phyloP scores from a whole-genome alignment of 1,140 invertebrate species.

The Eupristina koningsbergeri region DNA sequence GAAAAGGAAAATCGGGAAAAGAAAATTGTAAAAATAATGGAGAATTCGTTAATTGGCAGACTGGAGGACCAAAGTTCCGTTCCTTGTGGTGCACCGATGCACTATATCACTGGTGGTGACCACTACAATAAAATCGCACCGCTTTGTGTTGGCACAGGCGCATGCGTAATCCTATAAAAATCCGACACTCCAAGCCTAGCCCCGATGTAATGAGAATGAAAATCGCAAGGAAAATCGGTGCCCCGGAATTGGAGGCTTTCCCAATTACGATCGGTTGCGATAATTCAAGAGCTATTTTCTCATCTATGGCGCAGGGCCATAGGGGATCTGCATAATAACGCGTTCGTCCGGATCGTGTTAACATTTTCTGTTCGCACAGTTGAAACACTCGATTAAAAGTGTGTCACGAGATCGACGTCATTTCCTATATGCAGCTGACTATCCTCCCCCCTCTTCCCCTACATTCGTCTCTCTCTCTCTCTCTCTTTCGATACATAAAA shows the following conservation, averaged over 20 bases:
- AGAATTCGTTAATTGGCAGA: not conserved
- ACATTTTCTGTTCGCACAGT: slow-evolving; percentile 24
- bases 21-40: too few species aligned
- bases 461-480: not conserved
- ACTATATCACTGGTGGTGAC: not conserved
- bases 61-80: not conserved
- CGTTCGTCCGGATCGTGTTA: slow-evolving; percentile 11
- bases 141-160: too few species aligned
- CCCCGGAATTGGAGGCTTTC: not conserved
- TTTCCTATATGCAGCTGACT: slow-evolving; percentile 43
- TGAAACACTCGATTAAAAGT: slow-evolving; percentile 42
- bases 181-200: not conserved
- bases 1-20: too few species aligned
- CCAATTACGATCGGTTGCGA: not conserved
- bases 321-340: slow-evolving; percentile 9
- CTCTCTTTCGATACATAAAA: not conserved
- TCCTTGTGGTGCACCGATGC: not conserved
- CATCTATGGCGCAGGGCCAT: not conserved
- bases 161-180: too few species aligned
- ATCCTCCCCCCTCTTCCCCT: not conserved
- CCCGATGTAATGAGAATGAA: not conserved
- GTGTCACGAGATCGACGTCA: slow-evolving; percentile 47
- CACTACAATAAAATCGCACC: too few species aligned
- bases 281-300: not conserved
- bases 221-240: not conserved